These are phyloP conservation scores for Fundulus diaphanus DNA, from an alignment of 2,797 vertebrate genomes.

Conservation along the genomic window DNA sequence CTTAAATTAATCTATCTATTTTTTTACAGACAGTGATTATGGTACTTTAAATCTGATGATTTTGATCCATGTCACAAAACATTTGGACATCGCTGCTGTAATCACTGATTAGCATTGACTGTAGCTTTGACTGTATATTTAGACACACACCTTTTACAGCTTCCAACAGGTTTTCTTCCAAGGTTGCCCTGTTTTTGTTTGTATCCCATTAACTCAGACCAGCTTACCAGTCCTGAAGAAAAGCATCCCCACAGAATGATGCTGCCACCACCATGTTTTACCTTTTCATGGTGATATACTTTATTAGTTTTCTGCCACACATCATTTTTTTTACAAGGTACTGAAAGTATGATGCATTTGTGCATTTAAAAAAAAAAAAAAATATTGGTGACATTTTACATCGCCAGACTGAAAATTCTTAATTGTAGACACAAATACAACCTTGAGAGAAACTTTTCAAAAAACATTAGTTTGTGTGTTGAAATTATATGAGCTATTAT, in stretches of 20 bases:
- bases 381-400: neutral
- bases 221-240: neutral
- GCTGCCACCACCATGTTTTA: neutral
- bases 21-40: neutral
- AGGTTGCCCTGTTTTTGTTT: neutral
- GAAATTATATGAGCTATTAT: conserved; percentile 14
- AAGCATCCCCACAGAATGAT: neutral
- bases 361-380: too few species aligned
- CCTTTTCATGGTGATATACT: neutral
- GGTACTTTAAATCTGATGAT: neutral
- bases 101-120: neutral
- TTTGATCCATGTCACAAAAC: neutral
- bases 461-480: conserved; percentile 11
- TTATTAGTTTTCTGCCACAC: neutral
- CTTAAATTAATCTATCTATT: neutral
- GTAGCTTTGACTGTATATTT: neutral
- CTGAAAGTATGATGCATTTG: neutral
- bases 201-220: neutral
- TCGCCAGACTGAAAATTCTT: neutral
- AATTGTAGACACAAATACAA: neutral
- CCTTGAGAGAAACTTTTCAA: conserved; percentile 5
- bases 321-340: too few species aligned
- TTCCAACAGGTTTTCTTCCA: neutral
- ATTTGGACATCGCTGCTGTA: neutral
- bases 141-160: neutral